These are phyloP conservation scores for Columba janthina DNA, from an alignment of 2,113 vertebrate genomes.

Conservation along the genomic window DNA sequence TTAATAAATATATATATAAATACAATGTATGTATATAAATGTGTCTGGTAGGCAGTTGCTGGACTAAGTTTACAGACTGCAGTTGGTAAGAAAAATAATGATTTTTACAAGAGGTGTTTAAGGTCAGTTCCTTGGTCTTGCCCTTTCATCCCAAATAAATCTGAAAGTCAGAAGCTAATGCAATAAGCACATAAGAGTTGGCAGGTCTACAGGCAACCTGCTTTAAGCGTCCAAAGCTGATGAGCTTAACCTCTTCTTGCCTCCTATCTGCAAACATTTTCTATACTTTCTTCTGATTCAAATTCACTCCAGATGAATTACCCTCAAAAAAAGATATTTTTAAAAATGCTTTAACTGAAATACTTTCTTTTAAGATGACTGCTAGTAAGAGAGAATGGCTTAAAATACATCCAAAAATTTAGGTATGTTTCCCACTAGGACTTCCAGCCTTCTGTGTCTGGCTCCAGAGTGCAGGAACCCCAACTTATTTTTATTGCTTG, in stretches of 20 bases:
- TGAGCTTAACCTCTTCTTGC: neutral
- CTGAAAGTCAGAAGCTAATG: neutral
- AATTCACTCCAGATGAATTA: neutral
- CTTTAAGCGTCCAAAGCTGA: neutral
- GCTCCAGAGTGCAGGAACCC: neutral
- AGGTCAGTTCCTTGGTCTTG: neutral
- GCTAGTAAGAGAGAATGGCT: neutral
- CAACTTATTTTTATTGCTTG: slow-evolving; percentile 44
- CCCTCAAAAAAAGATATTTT: neutral
- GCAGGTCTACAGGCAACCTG: neutral
- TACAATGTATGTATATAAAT: neutral
- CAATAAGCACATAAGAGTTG: neutral
- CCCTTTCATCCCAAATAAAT: neutral
- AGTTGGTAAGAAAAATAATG: neutral
- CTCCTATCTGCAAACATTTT: neutral
- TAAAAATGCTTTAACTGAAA: neutral
- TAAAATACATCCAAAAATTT: neutral
- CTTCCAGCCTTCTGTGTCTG: neutral
- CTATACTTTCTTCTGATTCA: neutral
- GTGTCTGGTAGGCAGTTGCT: neutral
- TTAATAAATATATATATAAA: neutral
- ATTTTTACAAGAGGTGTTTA: neutral
- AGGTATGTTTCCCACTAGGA: neutral
- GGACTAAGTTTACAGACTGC: neutral
- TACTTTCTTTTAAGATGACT: neutral